These are phyloP conservation scores for Nymphalis io DNA, from an alignment of 1,140 invertebrate species.

Conservation along the genomic window DNA sequence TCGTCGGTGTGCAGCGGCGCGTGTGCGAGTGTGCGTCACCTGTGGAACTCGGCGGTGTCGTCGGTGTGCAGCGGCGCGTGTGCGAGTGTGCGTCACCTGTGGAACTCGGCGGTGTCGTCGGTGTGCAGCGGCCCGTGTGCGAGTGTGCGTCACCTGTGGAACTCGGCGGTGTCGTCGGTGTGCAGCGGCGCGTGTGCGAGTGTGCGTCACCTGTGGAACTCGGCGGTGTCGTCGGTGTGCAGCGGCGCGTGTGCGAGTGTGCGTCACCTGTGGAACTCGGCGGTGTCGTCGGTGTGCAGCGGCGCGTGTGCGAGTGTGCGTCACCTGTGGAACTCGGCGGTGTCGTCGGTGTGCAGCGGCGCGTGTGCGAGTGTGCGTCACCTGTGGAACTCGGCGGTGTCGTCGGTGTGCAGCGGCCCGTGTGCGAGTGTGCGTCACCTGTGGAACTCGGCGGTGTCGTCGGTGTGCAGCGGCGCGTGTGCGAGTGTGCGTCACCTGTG, in stretches of 20 bases:
- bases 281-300: neutral
- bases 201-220: conserved; percentile 94
- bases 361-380: neutral
- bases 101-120: conserved; percentile 58
- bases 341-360: conserved; percentile 80
- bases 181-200: conserved; percentile 72
- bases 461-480: neutral
- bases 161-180: conserved; percentile 98
- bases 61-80: conserved; percentile 95
- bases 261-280: conserved; percentile 1
- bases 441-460: conserved; percentile 66
- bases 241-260: conserved; percentile 92
- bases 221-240: conserved; percentile 97
- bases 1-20: neutral
- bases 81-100: conserved; percentile 37
- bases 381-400: conserved; percentile 93
- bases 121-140: too few relatives aligned
- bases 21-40: conserved; percentile 85
- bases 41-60: conserved; percentile 98
- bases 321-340: conserved; percentile 94
- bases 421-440: conserved; percentile 76
- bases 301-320: conserved; percentile 13
- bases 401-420: conserved; percentile 95
- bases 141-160: conserved; percentile 70
- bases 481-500: neutral